Conservation (phyloP, 2,113 vertebrate genomes). For the Barbus barbus region DNA sequence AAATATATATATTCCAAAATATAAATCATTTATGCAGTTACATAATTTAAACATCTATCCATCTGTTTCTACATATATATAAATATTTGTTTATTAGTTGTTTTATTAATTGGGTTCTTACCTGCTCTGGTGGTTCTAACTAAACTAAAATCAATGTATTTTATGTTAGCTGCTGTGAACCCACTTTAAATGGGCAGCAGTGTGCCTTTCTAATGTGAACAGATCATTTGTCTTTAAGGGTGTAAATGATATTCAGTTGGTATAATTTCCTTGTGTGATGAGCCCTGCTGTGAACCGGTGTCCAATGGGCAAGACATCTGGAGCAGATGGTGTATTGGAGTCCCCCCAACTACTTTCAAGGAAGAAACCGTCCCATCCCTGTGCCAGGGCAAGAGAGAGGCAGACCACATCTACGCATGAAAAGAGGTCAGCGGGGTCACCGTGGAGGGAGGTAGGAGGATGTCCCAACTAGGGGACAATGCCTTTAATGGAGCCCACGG, state of each 20-base stretch:
- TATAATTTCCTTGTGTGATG: neutral
- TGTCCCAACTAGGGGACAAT: slow-evolving; percentile 49
- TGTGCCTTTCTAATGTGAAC: neutral
- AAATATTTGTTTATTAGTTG: no score
- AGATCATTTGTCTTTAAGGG: neutral
- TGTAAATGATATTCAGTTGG: slow-evolving; percentile 23
- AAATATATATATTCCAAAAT: neutral
- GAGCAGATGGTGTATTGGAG: slow-evolving; percentile 41
- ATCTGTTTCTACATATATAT: no score
- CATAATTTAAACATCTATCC: neutral
- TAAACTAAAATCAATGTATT: neutral
- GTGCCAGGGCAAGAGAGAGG: slow-evolving; percentile 11
- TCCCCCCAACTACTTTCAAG: slow-evolving; percentile 14
- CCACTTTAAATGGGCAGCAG: neutral
- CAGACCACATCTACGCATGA: slow-evolving; percentile 4
- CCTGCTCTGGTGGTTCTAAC: neutral
- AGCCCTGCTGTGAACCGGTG: slow-evolving; percentile 12
- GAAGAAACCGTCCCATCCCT: neutral
- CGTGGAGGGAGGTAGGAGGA: slow-evolving; percentile 41
- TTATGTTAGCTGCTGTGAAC: neutral
- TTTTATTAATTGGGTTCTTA: no score
- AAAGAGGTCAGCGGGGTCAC: slow-evolving; percentile 51
- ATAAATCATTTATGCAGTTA: no score
- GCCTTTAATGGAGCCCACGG: slow-evolving; percentile 60
- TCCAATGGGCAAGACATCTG: slow-evolving; percentile 35